Base-by-base conservation (phyloP, 2,797 vertebrate genomes). In the Trachurus trachurus region DNA sequence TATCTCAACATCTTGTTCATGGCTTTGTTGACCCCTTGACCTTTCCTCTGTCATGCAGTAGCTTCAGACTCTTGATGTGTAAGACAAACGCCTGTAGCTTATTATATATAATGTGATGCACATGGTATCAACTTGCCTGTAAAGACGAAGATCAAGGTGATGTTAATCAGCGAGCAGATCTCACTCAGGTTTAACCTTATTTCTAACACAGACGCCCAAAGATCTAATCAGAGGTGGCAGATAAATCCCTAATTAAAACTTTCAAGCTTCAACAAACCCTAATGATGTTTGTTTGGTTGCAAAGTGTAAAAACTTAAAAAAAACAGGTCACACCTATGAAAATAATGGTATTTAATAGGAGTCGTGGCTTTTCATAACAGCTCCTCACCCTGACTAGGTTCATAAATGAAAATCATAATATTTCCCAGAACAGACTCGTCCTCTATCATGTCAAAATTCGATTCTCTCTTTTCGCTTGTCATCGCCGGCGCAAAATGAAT, bases 401-500 rank as follows among this genome's bases (percentile, higher is more conserved):
- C 65, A 70, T 66, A 71, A 77, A 56, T 74, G 78, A 71, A 68
- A 72, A 68, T 73, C 81, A 67, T 80, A 71, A 68, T 75, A 70
- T 74, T 82, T 76, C 69, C 77, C 58, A 65, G 34, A 74, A 22
- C 0, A 0, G 9, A 22, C 31, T 44, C n/a, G 39, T 64, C 64
- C 53, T 69, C 42, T 29, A 47, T 83, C 71, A 34, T 26, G 54
- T 47, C 62, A 57, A 26, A 34, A 16, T 69, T 37, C 69, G 37
- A 54, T 69, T 82, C 37, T 34, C 42, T 58, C 12, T 59, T 75
- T 42, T 58, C 26, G 29, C 21, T 69, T 49, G 39, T 62, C 71
- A 76, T 73, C 66, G 44, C 50, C 22, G 22, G 53, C 67, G 77
- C 69, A 74, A 80, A 85, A 83, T 78, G 58, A 82, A 84, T 70